Evolutionary conservation across 2,113 vertebrate species (phyloP).

Genomic region (Proterorhinus semilunaris): DNA sequence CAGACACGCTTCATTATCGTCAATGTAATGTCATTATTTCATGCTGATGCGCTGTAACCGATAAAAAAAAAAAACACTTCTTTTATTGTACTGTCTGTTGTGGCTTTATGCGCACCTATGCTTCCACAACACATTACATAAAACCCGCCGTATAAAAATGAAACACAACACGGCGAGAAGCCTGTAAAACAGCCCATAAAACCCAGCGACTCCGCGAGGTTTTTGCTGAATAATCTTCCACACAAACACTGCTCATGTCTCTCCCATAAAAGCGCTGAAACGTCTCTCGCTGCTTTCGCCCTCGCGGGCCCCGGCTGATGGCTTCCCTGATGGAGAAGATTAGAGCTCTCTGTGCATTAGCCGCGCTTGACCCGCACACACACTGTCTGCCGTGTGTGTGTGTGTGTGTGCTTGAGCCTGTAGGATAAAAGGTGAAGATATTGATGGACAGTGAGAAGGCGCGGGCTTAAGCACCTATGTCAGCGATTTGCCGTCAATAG

Average conservation of each 20-base stretch:
- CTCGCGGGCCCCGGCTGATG: conserved; percentile 15
- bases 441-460: conserved; percentile 32
- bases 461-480: conserved; percentile 29
- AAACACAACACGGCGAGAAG: background rate
- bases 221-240: conserved; percentile 1
- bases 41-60: too few relatives aligned
- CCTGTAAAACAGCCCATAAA: background rate
- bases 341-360: conserved; percentile 21
- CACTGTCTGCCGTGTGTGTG: background rate
- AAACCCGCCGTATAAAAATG: background rate
- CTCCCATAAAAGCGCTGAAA: background rate
- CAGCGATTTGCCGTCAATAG: conserved; percentile 43
- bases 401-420: conserved; percentile 5
- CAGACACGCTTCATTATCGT: too few relatives aligned
- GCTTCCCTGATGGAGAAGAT: conserved; percentile 19
- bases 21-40: too few relatives aligned
- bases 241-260: background rate
- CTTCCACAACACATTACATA: background rate
- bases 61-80: background rate
- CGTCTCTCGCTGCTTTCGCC: background rate
- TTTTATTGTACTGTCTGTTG: background rate
- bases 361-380: conserved; percentile 9
- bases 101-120: background rate
- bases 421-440: conserved; percentile 45
- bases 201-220: background rate